Percentiles rank a stretch among this genome's conserved stretches.
These are phyloP conservation scores for Rhynchonema sp. DNA, from an alignment of 2,888 invertebrate genomes.

Conservation along the genomic window DNA sequence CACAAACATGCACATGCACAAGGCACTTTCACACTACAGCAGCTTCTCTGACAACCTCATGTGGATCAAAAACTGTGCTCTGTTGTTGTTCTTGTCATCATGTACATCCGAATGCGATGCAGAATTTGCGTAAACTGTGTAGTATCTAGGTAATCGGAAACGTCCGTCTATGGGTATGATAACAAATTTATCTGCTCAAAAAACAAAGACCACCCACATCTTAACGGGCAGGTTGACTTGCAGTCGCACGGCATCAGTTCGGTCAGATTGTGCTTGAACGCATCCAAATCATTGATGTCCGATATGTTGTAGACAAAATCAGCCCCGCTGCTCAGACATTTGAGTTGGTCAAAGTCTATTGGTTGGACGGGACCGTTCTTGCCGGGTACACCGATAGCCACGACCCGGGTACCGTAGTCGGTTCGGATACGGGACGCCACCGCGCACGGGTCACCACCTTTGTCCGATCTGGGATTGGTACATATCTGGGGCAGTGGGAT, in stretches of 20 bases:
- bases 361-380: not conserved
- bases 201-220: not conserved
- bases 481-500: no score
- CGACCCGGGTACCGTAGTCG: not conserved
- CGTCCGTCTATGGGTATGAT: no score
- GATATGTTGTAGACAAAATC: not conserved
- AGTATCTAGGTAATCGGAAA: no score
- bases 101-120: no score
- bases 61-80: no score
- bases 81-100: no score
- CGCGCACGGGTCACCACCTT: not conserved
- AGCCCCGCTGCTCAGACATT: not conserved
- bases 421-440: not conserved
- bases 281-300: not conserved
- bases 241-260: not conserved
- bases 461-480: no score
- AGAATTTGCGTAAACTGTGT: no score
- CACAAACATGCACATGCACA: no score
- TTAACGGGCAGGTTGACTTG: not conserved
- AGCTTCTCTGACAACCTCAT: no score
- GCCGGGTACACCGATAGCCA: not conserved
- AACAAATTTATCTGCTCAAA: not conserved
- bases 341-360: not conserved
- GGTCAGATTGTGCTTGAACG: not conserved
- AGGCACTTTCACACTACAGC: no score